Evolutionary conservation across 2,888 invertebrate genomes (phyloP), one percentile per base, ranked within the genome.

Genomic region (Crematogaster levior): DNA sequence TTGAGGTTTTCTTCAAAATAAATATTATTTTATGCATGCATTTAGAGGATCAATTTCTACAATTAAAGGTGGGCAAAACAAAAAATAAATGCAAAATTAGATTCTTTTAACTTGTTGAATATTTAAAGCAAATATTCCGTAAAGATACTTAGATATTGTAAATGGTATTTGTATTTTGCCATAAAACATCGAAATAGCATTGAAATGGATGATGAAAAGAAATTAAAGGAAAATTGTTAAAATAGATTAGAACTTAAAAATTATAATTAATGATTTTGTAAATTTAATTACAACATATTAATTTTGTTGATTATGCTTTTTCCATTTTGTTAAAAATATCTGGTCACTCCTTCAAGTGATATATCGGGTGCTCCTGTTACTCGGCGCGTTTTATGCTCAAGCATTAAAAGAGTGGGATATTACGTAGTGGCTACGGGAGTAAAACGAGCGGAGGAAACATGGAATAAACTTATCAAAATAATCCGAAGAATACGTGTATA

Each of bases 401-500:
- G 53, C 48, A 18, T 82, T 66, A 18, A 34, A 61, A 73, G 40
- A 51, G 43, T 66, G 65, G 53, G 9, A 34, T 30, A 68, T 12
- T 43, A 40, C 6, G 27, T 30, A 40, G 6, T 24, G 24, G 43
- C 21, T 15, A n/a, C 12, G 34, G 7, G 43, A 21, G 24, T 43
- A 79, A 79, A 79, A 72, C 46, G 81, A 58, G 61, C 53, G 30
- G 53, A 63, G 68, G 61, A 63, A 65, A 83, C 48, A 81, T 81
- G 88, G 82, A 82, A 87, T 88, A 85, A 89, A 89, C 89, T 90
- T 91, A 92, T 91, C 89, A 90, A 92, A 90, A 72, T 87, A 89
- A 85, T 88, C 87, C 72, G 82, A 89, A 86, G 84, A 90, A 91
- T 92, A 91, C 91, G 88, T 92, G 92, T 92, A 91, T 93, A 94